A percentile compares a stretch with the other conserved stretches of the same genome.
Conservation (phyloP, 2,888 invertebrate species). For the Tigriopus californicus region DNA sequence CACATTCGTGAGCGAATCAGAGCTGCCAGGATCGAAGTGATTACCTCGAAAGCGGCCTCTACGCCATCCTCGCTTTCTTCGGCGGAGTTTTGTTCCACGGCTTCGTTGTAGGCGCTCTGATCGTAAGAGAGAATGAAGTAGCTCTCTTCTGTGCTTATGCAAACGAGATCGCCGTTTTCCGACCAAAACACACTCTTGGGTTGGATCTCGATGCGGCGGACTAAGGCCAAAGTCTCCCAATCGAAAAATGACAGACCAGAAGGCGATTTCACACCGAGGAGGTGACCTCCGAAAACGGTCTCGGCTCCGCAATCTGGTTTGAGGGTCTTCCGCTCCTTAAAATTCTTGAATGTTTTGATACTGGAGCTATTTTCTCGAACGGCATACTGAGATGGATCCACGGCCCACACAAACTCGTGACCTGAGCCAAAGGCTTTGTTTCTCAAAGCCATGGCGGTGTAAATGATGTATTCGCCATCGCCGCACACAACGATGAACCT, state of each 20-base stretch:
- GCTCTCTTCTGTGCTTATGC: constrained; percentile 81
- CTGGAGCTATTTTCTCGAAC: constrained; percentile 67
- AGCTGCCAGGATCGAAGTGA: too few species aligned
- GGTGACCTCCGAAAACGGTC: constrained; percentile 75
- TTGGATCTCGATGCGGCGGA: constrained; percentile 90
- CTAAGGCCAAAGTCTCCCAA: constrained; percentile 80
- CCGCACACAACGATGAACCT: constrained; percentile 86
- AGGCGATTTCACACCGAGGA: constrained; percentile 76
- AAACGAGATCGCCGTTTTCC: constrained; percentile 79
- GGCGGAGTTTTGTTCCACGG: constrained; percentile 49
- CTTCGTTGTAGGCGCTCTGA: constrained; percentile 65
- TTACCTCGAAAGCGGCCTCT: constrained; percentile 73
- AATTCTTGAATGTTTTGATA: constrained; percentile 89
- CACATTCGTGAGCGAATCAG: too few species aligned
- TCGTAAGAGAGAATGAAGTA: constrained; percentile 62
- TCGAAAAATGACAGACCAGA: constrained; percentile 68
- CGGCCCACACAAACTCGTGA: constrained; percentile 97
- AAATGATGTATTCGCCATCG: constrained; percentile 98
- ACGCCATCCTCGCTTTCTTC: constrained; percentile 73
- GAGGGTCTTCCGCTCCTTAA: constrained; percentile 87
- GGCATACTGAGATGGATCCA: constrained; percentile 72
- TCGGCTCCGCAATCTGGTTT: constrained; percentile 94
- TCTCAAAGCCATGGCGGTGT: constrained; percentile 94
- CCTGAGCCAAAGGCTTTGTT: constrained; percentile 98
- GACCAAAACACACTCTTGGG: constrained; percentile 90